A percentile compares a stretch with the other conserved stretches of the same genome.
Conservation (phyloP, 2,888 invertebrate species). For the Dicranocentrus wangi region DNA sequence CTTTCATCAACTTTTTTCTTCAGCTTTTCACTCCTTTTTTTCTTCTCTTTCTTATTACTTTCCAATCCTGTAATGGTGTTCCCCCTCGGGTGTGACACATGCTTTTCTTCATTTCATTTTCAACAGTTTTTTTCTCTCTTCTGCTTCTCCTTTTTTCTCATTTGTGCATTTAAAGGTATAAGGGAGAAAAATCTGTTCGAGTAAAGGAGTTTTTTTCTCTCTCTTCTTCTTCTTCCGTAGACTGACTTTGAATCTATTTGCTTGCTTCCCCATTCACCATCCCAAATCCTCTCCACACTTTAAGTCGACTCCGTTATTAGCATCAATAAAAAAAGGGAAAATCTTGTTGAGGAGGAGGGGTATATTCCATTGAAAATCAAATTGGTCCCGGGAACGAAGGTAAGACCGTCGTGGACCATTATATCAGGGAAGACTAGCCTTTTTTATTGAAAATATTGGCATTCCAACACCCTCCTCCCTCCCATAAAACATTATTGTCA, state of each 20-base stretch:
- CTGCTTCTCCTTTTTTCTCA: not conserved
- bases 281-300: no score
- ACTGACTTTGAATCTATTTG: no score
- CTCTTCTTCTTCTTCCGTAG: no score
- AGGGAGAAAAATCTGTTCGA: no score
- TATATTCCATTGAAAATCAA: conserved; percentile 20
- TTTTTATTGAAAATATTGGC: conserved; percentile 32
- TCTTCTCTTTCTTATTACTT: not conserved
- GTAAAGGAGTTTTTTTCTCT: no score
- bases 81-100: conserved; percentile 19
- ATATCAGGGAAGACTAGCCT: no score
- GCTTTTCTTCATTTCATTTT: conserved; percentile 7
- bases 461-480: conserved; percentile 19
- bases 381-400: no score
- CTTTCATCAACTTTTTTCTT: not conserved
- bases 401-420: no score
- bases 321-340: no score
- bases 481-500: conserved; percentile 25
- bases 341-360: not conserved
- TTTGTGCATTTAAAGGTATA: not conserved
- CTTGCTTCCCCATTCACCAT: no score
- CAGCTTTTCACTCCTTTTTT: no score
- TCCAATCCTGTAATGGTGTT: conserved; percentile 9
- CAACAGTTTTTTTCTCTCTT: not conserved
- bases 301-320: no score